phyloP scores from a whole-genome alignment of 37 sponge, comb jelly and placozoan species.

The Haliclona indistincta region DNA sequence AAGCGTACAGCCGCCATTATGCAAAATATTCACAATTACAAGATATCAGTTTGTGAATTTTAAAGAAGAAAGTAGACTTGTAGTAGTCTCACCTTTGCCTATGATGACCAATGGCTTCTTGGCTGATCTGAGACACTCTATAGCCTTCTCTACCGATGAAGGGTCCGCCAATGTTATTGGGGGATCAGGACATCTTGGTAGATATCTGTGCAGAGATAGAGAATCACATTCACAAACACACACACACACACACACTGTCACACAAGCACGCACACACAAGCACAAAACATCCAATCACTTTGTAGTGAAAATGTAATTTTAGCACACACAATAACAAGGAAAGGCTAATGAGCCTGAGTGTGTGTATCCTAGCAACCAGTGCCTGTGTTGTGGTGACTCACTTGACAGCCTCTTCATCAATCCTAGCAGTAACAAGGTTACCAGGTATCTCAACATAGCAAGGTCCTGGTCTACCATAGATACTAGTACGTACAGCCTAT shows the following conservation, averaged over 20 bases:
- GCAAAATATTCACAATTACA: no score
- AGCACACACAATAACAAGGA: no score
- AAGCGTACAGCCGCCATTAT: no score
- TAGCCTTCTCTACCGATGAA: constrained; percentile 22
- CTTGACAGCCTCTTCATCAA: no score
- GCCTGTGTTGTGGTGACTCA: no score
- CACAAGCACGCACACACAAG: not conserved
- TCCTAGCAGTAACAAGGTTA: constrained; percentile 41
- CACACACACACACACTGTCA: no score
- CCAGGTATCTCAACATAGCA: constrained; percentile 88
- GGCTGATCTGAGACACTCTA: constrained; percentile 30
- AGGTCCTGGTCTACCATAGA: constrained; percentile 85
- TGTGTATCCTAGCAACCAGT: no score
- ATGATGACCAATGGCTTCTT: constrained; percentile 78
- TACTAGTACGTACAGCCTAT: constrained; percentile 66
- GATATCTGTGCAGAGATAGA: no score
- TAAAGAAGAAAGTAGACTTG: not conserved
- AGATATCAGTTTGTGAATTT: not conserved
- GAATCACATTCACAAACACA: no score
- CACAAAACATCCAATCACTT: no score
- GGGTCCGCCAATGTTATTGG: constrained; percentile 71
- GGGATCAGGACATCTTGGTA: constrained; percentile 60
- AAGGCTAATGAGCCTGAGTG: no score
- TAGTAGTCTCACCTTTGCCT: constrained; percentile 70
- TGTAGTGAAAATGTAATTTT: no score